phyloP scores from a whole-genome alignment of 2,888 invertebrate genomes.

The Heliconius ethilla region DNA sequence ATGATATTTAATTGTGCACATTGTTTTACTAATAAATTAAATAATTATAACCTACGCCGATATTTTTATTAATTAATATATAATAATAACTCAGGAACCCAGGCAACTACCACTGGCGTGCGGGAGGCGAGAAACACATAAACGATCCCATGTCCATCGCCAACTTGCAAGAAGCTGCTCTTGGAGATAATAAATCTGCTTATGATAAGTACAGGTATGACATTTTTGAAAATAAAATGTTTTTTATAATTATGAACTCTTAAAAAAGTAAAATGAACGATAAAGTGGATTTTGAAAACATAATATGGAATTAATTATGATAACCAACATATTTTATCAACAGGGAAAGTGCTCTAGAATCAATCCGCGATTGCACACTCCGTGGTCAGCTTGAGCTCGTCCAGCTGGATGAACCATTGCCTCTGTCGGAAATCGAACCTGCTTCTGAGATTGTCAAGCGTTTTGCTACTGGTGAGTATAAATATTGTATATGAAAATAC shows the following conservation, averaged over 20 bases:
- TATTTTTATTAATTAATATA: no score
- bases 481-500: no score
- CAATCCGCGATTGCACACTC: slow-evolving; percentile 92
- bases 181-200: slow-evolving; percentile 89
- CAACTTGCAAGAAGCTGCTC: slow-evolving; percentile 91
- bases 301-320: no score
- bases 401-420: slow-evolving; percentile 88
- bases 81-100: slow-evolving; percentile 85
- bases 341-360: slow-evolving; percentile 92
- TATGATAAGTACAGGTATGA: slow-evolving; percentile 87
- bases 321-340: not conserved
- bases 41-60: no score
- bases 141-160: slow-evolving; percentile 94
- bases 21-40: no score
- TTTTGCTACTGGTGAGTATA: slow-evolving; percentile 88
- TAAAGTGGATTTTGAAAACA: not conserved
- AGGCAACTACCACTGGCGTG: slow-evolving; percentile 97
- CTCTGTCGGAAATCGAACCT: slow-evolving; percentile 94
- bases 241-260: no score
- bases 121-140: slow-evolving; percentile 98
- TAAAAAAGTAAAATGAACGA: not conserved
- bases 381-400: slow-evolving; percentile 96
- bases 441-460: slow-evolving; percentile 97
- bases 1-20: no score
- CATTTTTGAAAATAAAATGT: no score